Percentiles rank a stretch among this genome's conserved stretches.
phyloP scores from a whole-genome alignment of 2,888 invertebrate genomes.

The Drosophila suboccidentalis region DNA sequence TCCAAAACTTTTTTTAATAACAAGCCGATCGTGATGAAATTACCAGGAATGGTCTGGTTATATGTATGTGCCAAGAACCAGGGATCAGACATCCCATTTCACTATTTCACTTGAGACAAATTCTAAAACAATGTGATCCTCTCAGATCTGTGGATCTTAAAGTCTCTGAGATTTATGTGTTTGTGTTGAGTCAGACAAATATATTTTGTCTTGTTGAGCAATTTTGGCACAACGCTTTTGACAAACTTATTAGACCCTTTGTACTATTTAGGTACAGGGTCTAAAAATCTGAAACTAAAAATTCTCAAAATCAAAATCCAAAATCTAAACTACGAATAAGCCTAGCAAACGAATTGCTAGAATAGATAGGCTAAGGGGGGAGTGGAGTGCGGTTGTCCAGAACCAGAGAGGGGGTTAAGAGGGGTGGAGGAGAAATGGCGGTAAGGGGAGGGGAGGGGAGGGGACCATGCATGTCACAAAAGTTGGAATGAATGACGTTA shows the following conservation, averaged over 20 bases:
- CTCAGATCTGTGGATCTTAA: too few relatives aligned
- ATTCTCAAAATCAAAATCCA: slow-evolving; percentile 30
- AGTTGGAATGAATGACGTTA: slow-evolving; percentile 77
- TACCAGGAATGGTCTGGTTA: too few relatives aligned
- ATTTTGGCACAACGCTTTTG: not conserved
- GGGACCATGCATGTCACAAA: slow-evolving; percentile 67
- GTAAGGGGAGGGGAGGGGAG: not conserved
- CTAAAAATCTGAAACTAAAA: slow-evolving; percentile 30
- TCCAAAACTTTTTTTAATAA: too few relatives aligned
- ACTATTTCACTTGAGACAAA: too few relatives aligned
- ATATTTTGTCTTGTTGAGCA: not conserved
- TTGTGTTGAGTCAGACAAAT: too few relatives aligned
- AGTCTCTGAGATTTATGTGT: too few relatives aligned
- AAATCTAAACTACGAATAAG: slow-evolving; percentile 44
- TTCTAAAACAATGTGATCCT: too few relatives aligned
- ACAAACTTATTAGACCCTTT: not conserved
- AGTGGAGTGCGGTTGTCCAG: slow-evolving; percentile 3
- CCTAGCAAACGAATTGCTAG: slow-evolving; percentile 30
- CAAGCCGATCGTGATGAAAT: too few relatives aligned
- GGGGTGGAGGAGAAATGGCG: not conserved
- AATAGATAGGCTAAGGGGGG: slow-evolving; percentile 2
- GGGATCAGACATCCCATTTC: too few relatives aligned
- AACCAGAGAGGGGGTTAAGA: not conserved
- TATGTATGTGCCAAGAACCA: too few relatives aligned
- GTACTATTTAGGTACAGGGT: not conserved